Evolutionary conservation across 2,113 vertebrate genomes (phyloP).

Genomic region (Pedionomus torquatus): DNA sequence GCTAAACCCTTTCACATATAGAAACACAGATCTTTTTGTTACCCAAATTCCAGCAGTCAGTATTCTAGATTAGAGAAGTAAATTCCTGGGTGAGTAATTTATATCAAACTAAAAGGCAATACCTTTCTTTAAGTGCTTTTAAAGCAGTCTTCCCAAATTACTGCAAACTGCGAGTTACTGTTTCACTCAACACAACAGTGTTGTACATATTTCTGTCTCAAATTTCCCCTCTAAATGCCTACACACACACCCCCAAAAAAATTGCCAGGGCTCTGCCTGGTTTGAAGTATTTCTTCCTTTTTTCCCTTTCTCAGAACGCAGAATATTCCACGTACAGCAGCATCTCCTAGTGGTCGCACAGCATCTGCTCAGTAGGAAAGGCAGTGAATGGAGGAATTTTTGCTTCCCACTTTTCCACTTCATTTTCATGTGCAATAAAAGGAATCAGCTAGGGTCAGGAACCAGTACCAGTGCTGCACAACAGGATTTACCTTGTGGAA

Average conservation of each 20-base stretch:
- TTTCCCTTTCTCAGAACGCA: too few species aligned
- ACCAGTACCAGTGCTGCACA: background rate
- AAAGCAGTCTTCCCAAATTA: background rate
- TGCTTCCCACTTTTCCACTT: background rate
- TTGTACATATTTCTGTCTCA: constrained; percentile 4
- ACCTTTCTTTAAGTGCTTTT: background rate
- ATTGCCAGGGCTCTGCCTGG: background rate
- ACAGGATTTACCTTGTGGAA: background rate
- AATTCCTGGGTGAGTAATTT: constrained; percentile 1
- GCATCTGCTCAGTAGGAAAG: background rate
- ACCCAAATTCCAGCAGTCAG: background rate
- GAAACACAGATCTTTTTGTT: constrained; percentile 31
- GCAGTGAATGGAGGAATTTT: rapidly evolving
- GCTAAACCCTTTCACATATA: background rate
- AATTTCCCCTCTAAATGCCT: background rate
- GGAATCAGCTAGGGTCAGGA: background rate
- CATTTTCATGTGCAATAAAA: background rate
- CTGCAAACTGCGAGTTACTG: constrained; percentile 25
- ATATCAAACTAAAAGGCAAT: background rate
- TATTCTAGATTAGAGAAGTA: background rate
- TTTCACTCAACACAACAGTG: constrained; percentile 14
- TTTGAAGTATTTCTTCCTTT: background rate
- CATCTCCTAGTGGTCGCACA: constrained; percentile 63
- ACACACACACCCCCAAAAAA: background rate
- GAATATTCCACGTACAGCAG: constrained; percentile 44